Base-by-base conservation (phyloP, 1,140 invertebrate species). In the Drosophila biarmipes region DNA sequence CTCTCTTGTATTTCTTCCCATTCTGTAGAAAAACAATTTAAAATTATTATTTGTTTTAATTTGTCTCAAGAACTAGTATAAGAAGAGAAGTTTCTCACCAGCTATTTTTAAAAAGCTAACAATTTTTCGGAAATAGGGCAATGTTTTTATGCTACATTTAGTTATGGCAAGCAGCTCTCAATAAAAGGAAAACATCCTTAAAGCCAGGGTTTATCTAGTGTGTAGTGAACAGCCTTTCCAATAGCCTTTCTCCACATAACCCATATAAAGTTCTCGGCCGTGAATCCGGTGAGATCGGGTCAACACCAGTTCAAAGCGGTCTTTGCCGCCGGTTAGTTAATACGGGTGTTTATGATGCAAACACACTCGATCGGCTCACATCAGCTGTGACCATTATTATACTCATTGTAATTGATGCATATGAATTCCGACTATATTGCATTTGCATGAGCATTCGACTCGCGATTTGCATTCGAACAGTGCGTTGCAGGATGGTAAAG, bases 291-390 rank as follows among this genome's bases (percentile, higher is more conserved):
- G 37, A 40, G 45, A 78, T 78, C 79, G 62, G 79, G 74, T 77
- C 63, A 59, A 42, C 52, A 78, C 57, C 68, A 59, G 73, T 62
- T 81, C 40, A 48, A 69, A 59, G 78, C 64, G 40, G 63, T 69
- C 24, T 68, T 10, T 17, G 43, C 17, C 17, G 42, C 27, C 24
- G 14, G 66, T 45, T 68, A 68, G 40, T 45, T 69, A 31, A 66
- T 54, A 31, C 10, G 17, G 11, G 24, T 15, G 12, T 51, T 51
- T 42, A 48, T 35, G 19, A 63, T 35, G 45, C 29, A 67, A 67
- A 63, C 63, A 63, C 35, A 52, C 37, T 45, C 37, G 37, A 51
- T 52, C 62, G 15, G 31, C 66, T 68, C 40, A 37, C 46, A 68
- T 68, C 62, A 68, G 66, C 64, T 68, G 64, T 69, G 66, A 69